These are phyloP conservation scores for Heliothis virescens DNA, from an alignment of 1,140 invertebrate genomes.

Conservation along the genomic window DNA sequence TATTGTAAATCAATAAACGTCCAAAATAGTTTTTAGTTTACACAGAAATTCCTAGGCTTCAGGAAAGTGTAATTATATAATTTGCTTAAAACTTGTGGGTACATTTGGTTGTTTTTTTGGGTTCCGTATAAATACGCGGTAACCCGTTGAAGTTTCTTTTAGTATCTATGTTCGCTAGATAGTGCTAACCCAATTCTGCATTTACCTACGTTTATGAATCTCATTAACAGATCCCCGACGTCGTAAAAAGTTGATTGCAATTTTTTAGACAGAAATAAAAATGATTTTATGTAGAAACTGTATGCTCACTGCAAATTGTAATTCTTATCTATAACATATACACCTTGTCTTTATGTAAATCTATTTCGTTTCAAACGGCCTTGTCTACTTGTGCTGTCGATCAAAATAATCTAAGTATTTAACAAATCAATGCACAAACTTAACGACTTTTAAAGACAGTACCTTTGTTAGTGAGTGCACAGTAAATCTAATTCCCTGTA, in stretches of 20 bases:
- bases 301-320: not conserved
- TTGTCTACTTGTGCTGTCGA: too few species aligned
- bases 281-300: not conserved
- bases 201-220: slow-evolving; percentile 43
- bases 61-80: not conserved
- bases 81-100: not conserved
- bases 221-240: slow-evolving; percentile 26
- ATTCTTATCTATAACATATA: not conserved
- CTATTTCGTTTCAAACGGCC: too few species aligned
- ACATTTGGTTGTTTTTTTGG: not conserved
- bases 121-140: not conserved
- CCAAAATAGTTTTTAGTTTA: slow-evolving; percentile 10
- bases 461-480: not conserved
- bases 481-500: slow-evolving; percentile 1
- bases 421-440: not conserved
- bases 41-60: not conserved
- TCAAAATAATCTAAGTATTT: not conserved
- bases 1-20: slow-evolving; percentile 11
- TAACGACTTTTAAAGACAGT: not conserved
- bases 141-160: not conserved
- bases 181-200: slow-evolving; percentile 5
- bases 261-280: slow-evolving; percentile 3
- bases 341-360: not conserved
- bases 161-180: not conserved
- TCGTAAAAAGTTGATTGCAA: not conserved